Percentiles rank a stretch among this genome's conserved stretches.
Conservation (phyloP, 2,888 invertebrate species). For the Leptinotarsa haldemani region DNA sequence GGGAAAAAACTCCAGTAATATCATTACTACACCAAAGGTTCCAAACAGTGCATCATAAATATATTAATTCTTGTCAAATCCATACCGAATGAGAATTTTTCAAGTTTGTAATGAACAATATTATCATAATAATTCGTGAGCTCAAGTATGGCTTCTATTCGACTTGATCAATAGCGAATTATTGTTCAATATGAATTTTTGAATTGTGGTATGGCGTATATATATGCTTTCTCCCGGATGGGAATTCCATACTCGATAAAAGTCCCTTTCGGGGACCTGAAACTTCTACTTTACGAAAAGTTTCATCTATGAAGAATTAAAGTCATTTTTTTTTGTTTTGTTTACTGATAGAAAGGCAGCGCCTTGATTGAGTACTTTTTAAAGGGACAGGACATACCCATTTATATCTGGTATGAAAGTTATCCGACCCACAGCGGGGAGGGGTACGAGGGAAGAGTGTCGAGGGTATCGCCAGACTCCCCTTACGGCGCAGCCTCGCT, state of each 20-base stretch:
- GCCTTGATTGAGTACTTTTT: slow-evolving; percentile 62
- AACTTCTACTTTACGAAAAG: neutral
- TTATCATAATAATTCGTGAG: too few relatives aligned
- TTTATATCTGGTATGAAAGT: slow-evolving; percentile 98
- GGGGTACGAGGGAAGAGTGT: slow-evolving; percentile 92
- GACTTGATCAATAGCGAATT: too few relatives aligned
- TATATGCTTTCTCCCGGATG: neutral
- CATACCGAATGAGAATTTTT: too few relatives aligned
- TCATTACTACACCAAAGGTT: too few relatives aligned
- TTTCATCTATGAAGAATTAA: slow-evolving; percentile 45
- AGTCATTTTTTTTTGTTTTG: slow-evolving; percentile 54
- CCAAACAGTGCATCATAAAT: too few relatives aligned
- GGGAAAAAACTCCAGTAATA: too few relatives aligned
- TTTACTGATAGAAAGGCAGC: slow-evolving; percentile 50
- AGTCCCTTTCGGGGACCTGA: neutral
- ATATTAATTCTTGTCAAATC: too few relatives aligned
- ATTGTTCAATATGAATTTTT: too few relatives aligned
- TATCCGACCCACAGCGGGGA: slow-evolving; percentile 97
- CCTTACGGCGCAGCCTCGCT: slow-evolving; percentile 93
- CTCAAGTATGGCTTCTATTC: too few relatives aligned
- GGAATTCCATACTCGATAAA: too few relatives aligned
- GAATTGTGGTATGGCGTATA: too few relatives aligned
- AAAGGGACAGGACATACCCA: slow-evolving; percentile 95
- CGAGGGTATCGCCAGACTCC: slow-evolving; percentile 88
- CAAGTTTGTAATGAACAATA: too few relatives aligned